phyloP scores from a whole-genome alignment of 2,113 vertebrate genomes.

The Malurus cyaneus region DNA sequence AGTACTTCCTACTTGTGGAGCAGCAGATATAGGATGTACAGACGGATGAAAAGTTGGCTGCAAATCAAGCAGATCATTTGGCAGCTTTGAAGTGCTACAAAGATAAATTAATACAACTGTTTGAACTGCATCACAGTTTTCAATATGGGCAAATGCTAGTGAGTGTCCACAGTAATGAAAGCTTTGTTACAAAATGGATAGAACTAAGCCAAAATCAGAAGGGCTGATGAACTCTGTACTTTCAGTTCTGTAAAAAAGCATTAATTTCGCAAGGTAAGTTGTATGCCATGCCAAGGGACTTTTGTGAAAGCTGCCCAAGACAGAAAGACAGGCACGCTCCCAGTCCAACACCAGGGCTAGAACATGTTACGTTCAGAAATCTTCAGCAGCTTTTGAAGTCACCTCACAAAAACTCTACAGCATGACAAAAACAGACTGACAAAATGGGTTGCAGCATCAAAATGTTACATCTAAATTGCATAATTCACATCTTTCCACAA shows the following conservation, averaged over 20 bases:
- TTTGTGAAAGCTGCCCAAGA: background rate
- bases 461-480: background rate
- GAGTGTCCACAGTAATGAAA: background rate
- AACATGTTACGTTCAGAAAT: background rate
- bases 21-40: constrained; percentile 80
- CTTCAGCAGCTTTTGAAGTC: background rate
- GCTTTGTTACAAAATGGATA: background rate
- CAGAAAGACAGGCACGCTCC: background rate
- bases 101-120: constrained; percentile 53
- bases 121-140: constrained; percentile 16
- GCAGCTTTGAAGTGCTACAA: constrained; percentile 87
- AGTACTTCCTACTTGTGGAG: constrained; percentile 85
- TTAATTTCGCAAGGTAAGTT: background rate
- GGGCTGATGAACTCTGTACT: background rate
- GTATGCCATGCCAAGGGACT: background rate
- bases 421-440: background rate
- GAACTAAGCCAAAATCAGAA: background rate
- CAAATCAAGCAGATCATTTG: constrained; percentile 92
- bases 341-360: background rate
- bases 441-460: background rate
- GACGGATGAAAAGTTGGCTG: constrained; percentile 91
- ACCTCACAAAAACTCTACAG: background rate
- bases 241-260: background rate
- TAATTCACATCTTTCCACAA: background rate
- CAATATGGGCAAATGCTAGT: background rate